A percentile compares a stretch with the other conserved stretches of the same genome.
Evolutionary conservation across 2,888 invertebrate genomes (phyloP).

Genomic region (Patella caerulea): DNA sequence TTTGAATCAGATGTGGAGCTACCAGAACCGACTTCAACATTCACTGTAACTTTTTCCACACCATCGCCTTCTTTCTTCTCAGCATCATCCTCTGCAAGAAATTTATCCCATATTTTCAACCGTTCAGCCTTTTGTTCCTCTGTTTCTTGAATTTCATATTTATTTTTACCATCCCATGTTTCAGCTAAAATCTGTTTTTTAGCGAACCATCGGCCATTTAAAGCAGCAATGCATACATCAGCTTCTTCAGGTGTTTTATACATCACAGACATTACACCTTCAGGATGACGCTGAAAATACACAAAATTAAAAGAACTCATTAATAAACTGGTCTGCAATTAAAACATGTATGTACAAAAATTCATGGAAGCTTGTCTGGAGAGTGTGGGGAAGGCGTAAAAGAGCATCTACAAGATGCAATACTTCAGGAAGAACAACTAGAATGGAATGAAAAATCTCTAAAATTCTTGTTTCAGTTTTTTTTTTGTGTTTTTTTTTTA

Average conservation of each 20-base stretch:
- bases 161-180: conserved; percentile 96
- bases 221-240: conserved; percentile 87
- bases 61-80: background rate
- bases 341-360: no score
- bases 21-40: background rate
- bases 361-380: no score
- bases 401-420: no score
- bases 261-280: conserved; percentile 92
- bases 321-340: background rate
- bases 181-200: conserved; percentile 87
- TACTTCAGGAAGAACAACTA: no score
- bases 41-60: background rate
- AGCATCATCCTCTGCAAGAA: conserved; percentile 46
- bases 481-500: no score
- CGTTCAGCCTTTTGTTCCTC: conserved; percentile 87
- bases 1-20: background rate
- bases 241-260: conserved; percentile 93
- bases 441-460: no score
- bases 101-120: conserved; percentile 85
- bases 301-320: conserved; percentile 10
- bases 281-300: conserved; percentile 83
- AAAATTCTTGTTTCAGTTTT: no score
- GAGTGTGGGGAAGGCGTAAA: no score
- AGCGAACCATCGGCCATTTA: conserved; percentile 93
- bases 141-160: conserved; percentile 91